Base-by-base conservation (phyloP, 2,888 invertebrate genomes). In the Microchrysa polita region DNA sequence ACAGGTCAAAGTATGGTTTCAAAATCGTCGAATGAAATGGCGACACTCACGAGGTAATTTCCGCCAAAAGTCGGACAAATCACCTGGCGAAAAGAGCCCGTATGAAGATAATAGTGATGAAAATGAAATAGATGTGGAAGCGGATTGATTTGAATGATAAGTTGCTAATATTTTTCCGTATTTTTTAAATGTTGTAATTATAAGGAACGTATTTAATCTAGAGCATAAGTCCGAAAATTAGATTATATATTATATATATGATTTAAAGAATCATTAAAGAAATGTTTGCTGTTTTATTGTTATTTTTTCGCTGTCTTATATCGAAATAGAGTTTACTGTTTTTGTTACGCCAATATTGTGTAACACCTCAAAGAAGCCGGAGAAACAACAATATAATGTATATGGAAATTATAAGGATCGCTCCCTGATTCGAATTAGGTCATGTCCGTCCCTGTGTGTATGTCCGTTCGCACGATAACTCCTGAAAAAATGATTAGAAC, bases 21-120 rank as follows among this genome's bases (percentile, higher is more conserved):
- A 97, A 87, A 97, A 97, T 87, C 90, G 97, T 73, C 91, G 97
- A 83, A 97, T 97, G 97, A 97, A 97, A 87, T 96, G 96, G 95
- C 97, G 94, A 0, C 94, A 94, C 80, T 91, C 91, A 40, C 90
- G 91, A 78, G 92, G 92, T 79, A 88, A 88, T 76, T 79, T 84
- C 0, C 84, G 83, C 73, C 82, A 82, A 67, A 83, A 83, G 0
- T 83, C 84, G 34, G 84, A 84, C 63, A 84, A 83, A 73, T 80
- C 82, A 42, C 22, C 48, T 0, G 74, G 76, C n/a, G 63, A 69
- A 22, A 67, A 65, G 48, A 52, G 69, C 9, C 72, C 71, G 14
- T 73, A 75, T 12, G 75, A 75, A 10, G 75, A 72, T n/a, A 42
- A 61, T 18, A 77, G 76, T 61, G 78, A 67, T 48, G 67, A 78